A percentile compares a stretch with the other conserved stretches of the same genome.
Evolutionary conservation across 2,888 invertebrate genomes (phyloP).

Genomic region (Lomographa bimaculata): DNA sequence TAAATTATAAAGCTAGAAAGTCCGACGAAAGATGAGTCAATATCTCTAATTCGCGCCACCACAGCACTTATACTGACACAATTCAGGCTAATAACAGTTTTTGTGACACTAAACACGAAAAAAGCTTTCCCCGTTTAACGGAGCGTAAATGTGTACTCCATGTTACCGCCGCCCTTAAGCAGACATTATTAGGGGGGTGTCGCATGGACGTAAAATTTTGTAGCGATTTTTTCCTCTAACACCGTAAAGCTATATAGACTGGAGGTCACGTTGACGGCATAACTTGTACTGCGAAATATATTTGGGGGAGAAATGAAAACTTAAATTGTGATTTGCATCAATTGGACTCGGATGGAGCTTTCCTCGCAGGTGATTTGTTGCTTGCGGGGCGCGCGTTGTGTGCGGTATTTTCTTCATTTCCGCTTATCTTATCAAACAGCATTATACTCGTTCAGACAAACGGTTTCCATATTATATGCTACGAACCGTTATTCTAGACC

Average conservation of each 20-base stretch:
- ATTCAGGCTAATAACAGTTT: constrained; percentile 82
- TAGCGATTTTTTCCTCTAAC: constrained; percentile 76
- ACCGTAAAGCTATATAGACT: constrained; percentile 62
- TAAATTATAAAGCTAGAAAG: too few species aligned
- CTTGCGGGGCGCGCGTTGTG: background rate
- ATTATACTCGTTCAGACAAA: too few species aligned
- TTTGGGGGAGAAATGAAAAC: constrained; percentile 45
- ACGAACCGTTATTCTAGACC: too few species aligned
- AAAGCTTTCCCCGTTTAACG: constrained; percentile 82
- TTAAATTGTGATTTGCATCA: constrained; percentile 39
- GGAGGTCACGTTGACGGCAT: constrained; percentile 70
- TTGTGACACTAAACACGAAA: constrained; percentile 83
- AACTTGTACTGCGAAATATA: constrained; percentile 55
- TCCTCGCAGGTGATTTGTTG: constrained; percentile 22
- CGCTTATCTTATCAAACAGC: too few species aligned
- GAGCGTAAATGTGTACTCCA: constrained; percentile 82
- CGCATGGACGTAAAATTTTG: constrained; percentile 78
- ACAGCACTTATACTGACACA: constrained; percentile 59
- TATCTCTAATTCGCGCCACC: constrained; percentile 40
- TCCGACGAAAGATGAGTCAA: constrained; percentile 34
- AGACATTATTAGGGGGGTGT: constrained; percentile 82
- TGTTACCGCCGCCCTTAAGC: constrained; percentile 80
- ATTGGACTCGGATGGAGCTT: constrained; percentile 25
- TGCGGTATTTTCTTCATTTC: constrained; percentile 2
- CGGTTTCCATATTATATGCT: too few species aligned